Evolutionary conservation across 2,797 vertebrate genomes (phyloP).

Genomic region (Pampus argenteus): DNA sequence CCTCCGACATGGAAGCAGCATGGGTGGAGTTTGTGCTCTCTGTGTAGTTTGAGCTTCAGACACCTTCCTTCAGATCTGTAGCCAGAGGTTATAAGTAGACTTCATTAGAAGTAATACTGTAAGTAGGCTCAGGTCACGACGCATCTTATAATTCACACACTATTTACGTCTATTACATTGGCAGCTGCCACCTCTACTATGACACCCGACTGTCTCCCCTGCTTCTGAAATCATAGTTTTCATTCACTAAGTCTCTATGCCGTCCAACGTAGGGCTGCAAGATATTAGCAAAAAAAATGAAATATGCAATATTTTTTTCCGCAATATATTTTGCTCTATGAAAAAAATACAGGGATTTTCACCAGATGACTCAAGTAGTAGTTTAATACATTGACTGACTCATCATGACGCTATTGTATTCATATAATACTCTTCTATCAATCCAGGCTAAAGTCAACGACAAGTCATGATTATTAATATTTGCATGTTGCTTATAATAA

Average conservation of each 20-base stretch:
- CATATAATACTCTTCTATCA: too few relatives aligned
- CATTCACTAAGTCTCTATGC: neutral
- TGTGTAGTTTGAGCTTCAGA: slow-evolving; percentile 33
- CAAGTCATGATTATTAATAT: too few relatives aligned
- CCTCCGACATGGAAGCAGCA: slow-evolving; percentile 1
- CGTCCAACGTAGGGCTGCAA: too few relatives aligned
- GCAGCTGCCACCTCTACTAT: slow-evolving; percentile 15
- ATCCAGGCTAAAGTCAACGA: too few relatives aligned
- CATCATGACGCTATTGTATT: too few relatives aligned
- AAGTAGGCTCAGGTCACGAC: slow-evolving; percentile 33
- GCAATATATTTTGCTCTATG: too few relatives aligned
- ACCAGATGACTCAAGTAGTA: too few relatives aligned
- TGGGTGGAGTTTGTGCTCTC: slow-evolving; percentile 1
- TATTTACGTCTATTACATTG: slow-evolving; percentile 52
- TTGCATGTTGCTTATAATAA: too few relatives aligned
- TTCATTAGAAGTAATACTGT: slow-evolving; percentile 26
- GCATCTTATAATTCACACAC: slow-evolving; percentile 52
- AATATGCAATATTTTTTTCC: too few relatives aligned
- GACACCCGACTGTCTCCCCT: neutral
- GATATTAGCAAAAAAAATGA: too few relatives aligned
- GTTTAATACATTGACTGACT: too few relatives aligned
- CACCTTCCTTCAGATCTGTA: slow-evolving; percentile 29
- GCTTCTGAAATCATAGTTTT: slow-evolving; percentile 1
- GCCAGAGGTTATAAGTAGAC: slow-evolving; percentile 48
- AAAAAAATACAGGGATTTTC: too few relatives aligned